Base-by-base conservation (phyloP, 2,888 invertebrate genomes). In the Rhogogaster chlorosoma region DNA sequence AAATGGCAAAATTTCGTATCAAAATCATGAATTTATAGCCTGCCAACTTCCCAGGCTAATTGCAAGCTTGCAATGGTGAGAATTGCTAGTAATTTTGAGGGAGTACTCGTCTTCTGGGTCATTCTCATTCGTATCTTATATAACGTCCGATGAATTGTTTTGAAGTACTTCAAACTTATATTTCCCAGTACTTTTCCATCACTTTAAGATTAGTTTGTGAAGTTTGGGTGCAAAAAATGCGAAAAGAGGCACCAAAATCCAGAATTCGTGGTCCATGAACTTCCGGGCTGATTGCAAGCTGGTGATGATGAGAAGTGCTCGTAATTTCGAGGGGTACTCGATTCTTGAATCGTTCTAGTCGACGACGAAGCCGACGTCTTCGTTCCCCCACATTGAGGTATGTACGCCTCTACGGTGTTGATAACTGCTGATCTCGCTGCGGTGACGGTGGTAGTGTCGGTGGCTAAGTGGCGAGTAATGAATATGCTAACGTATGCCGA, bases 401-500 rank as follows among this genome's bases (percentile, higher is more conserved):
- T 42, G 38, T 42, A 73, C 71, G 42, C 18, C 32, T 32, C 67
- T 49, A 77, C 77, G 29, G 77, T 29, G 77, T 77, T 53, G 49
- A 77, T 77, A 77, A 77, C 77, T 77, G 77, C 77, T 77, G 77
- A 77, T 77, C 77, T 32, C 61, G 77, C 77, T 77, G n/a, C 77
- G 53, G 49, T 29, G 77, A 38, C 61, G 38, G 80, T 38, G 61
- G 42, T 18, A 10, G 29, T 26, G 61, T 10, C 26, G 61, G 61
- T 32, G 67, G 67, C 29, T 77, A 92, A 92, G 92, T 90, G 90
- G 89, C 89, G 89, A 89, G 89, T 91, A 92, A 92, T 92, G 92
- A 92, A 92, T 92, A 92, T 92, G 92, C 92, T 91, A 93, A 93
- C 92, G 91, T 91, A 91, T 90, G 90, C 89, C 89, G 90, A 91